Evolutionary conservation across 2,113 vertebrate species (phyloP).

Genomic region (Solea solea): DNA sequence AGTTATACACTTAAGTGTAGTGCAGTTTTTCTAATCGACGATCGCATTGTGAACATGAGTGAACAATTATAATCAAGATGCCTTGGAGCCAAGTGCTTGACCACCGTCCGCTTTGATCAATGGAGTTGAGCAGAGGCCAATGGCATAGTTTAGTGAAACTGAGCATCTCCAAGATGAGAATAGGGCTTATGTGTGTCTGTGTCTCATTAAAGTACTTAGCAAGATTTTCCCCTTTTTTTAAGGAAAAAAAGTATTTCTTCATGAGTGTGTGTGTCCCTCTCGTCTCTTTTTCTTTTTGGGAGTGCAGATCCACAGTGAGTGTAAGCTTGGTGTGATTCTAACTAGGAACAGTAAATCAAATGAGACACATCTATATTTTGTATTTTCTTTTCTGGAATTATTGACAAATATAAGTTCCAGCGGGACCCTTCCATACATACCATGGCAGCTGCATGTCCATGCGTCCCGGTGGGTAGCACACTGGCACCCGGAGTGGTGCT

Average conservation of each 20-base stretch:
- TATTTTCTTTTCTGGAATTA: no score
- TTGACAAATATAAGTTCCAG: background rate
- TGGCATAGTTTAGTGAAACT: background rate
- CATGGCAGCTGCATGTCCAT: slow-evolving; percentile 81
- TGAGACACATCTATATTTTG: background rate
- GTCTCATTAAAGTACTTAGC: no score
- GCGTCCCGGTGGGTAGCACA: slow-evolving; percentile 57
- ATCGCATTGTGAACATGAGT: background rate
- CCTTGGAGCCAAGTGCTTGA: background rate
- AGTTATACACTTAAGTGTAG: background rate
- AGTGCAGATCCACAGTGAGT: no score
- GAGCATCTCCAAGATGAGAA: no score
- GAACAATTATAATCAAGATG: slow-evolving; percentile 4
- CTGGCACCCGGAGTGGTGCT: slow-evolving; percentile 72
- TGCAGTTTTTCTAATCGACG: background rate
- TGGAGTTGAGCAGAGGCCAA: background rate
- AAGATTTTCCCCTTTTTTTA: no score
- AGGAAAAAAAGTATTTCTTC: no score
- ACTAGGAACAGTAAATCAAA: background rate
- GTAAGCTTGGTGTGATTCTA: background rate
- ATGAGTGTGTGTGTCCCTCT: no score
- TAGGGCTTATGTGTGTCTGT: no score
- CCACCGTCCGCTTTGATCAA: slow-evolving; percentile 26
- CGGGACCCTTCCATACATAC: slow-evolving; percentile 70
- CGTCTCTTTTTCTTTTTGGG: no score